phyloP scores from a whole-genome alignment of 2,797 vertebrate genomes.

The Oreortyx pictus region DNA sequence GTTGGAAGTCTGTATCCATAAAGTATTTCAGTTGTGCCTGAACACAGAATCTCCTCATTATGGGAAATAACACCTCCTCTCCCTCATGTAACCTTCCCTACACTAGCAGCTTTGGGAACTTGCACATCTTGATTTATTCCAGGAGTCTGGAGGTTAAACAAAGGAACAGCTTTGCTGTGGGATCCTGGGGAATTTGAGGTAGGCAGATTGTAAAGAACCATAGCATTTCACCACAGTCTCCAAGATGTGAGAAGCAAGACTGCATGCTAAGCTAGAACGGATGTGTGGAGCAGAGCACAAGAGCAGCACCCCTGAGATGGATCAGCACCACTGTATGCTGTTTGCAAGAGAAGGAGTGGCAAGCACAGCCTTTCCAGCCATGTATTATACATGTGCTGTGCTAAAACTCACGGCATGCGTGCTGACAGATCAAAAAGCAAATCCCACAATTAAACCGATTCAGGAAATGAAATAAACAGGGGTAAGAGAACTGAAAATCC shows the following conservation, averaged over 20 bases:
- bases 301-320: not conserved
- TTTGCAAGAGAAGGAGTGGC: not conserved
- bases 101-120: not conserved
- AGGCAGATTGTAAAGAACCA: not conserved
- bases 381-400: not conserved
- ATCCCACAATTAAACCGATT: not conserved
- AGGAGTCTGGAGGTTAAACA: not conserved
- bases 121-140: not conserved
- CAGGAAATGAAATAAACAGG: constrained; percentile 16
- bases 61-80: not conserved
- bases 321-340: not conserved
- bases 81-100: not conserved
- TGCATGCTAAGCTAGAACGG: not conserved
- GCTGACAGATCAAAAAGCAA: not conserved
- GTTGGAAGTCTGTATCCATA: not conserved
- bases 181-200: not conserved
- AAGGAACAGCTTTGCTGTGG: not conserved
- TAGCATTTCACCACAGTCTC: not conserved
- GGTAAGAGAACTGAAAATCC: not conserved
- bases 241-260: not conserved
- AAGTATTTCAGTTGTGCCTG: not conserved
- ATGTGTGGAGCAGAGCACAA: not conserved
- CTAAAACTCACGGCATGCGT: not conserved
- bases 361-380: not conserved
- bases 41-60: not conserved